phyloP scores from a whole-genome alignment of 1,140 invertebrate species.

The Drosophila funebris region DNA sequence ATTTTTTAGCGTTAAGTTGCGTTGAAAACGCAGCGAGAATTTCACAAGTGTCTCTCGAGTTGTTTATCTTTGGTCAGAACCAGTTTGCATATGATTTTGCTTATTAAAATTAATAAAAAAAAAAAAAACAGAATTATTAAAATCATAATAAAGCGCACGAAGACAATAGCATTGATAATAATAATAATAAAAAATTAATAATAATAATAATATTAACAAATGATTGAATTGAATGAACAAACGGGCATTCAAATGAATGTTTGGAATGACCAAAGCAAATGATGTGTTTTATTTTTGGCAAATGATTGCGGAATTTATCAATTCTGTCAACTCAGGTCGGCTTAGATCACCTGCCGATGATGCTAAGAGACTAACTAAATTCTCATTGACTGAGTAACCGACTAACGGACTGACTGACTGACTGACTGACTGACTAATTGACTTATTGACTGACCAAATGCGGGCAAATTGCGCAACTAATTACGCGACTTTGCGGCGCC shows the following conservation, averaged over 20 bases:
- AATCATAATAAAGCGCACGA: conserved; percentile 14
- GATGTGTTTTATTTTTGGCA: conserved; percentile 44
- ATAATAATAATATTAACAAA: not conserved
- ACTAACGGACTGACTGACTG: not conserved
- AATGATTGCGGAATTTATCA: conserved; percentile 50
- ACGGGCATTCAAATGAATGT: not conserved
- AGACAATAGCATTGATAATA: conserved; percentile 28
- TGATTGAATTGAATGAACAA: conserved; percentile 14
- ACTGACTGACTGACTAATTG: not conserved
- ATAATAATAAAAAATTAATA: no score
- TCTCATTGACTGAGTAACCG: not conserved
- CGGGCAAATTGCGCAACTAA: conserved; percentile 64
- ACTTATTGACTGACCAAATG: conserved; percentile 34
- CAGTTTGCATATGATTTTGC: conserved; percentile 24
- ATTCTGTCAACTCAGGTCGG: conserved; percentile 18
- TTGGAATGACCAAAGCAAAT: no score
- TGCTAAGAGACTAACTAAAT: not conserved
- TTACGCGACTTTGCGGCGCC: conserved; percentile 57
- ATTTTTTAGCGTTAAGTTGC: conserved; percentile 14
- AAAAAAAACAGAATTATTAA: no score
- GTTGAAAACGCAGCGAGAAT: conserved; percentile 38
- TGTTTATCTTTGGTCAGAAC: conserved; percentile 36
- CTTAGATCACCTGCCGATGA: conserved; percentile 59
- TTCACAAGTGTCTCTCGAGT: conserved; percentile 32
- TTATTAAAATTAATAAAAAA: conserved; percentile 18